These are phyloP conservation scores for Episyrphus balteatus DNA, from an alignment of 1,140 invertebrate genomes.

Conservation along the genomic window DNA sequence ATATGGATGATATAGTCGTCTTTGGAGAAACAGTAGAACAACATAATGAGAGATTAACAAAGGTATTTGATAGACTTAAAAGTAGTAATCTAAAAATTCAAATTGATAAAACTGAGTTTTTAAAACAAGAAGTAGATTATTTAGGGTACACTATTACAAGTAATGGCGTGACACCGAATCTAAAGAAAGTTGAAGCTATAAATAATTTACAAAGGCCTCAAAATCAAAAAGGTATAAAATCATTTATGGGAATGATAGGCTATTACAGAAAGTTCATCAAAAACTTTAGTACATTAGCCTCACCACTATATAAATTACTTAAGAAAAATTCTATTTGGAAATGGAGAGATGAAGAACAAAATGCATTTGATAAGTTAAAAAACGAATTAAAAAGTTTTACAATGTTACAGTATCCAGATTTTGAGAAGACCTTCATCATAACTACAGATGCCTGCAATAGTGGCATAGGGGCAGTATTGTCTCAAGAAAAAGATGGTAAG, in stretches of 20 bases:
- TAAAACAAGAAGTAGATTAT: slow-evolving; percentile 10
- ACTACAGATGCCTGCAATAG: slow-evolving; percentile 4
- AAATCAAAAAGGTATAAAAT: slow-evolving; percentile 9
- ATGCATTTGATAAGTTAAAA: neutral
- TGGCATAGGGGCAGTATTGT: slow-evolving; percentile 6
- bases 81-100: slow-evolving; percentile 15
- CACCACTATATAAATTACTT: slow-evolving; percentile 16
- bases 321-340: slow-evolving; percentile 7
- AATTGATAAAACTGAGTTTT: slow-evolving; percentile 12
- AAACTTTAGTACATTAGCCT: slow-evolving; percentile 10
- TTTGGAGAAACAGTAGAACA: neutral
- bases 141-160: slow-evolving; percentile 13
- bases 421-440: slow-evolving; percentile 4
- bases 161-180: slow-evolving; percentile 5
- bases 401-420: slow-evolving; percentile 18
- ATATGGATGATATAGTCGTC: neutral
- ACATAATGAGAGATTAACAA: slow-evolving; percentile 4
- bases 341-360: neutral
- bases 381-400: neutral
- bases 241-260: slow-evolving; percentile 17
- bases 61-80: slow-evolving; percentile 11
- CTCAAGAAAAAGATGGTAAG: slow-evolving; percentile 3
- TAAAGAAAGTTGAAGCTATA: slow-evolving; percentile 2
- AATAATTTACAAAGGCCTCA: slow-evolving; percentile 13
- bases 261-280: slow-evolving; percentile 19